These are phyloP conservation scores for Nibea coibor DNA, from an alignment of 2,113 vertebrate species.

Conservation along the genomic window DNA sequence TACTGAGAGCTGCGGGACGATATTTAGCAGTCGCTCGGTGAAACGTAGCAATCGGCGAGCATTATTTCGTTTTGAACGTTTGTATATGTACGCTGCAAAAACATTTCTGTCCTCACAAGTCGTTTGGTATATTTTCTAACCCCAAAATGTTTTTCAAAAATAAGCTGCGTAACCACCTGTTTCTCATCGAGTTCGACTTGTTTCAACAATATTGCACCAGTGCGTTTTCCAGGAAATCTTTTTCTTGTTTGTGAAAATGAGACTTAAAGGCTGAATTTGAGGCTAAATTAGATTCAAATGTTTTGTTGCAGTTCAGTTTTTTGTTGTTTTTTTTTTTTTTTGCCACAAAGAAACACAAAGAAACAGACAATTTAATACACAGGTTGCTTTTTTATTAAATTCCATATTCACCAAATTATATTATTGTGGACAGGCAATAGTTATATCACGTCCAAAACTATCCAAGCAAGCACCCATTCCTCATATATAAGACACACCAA, in stretches of 20 bases:
- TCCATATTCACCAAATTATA: constrained; percentile 10
- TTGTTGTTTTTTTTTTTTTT: background rate
- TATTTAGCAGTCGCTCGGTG: constrained; percentile 4
- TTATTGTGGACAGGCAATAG: constrained; percentile 20
- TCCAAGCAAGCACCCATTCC: constrained; percentile 6
- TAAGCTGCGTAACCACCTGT: background rate
- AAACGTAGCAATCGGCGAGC: constrained; percentile 3
- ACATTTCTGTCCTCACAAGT: background rate
- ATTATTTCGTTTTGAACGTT: background rate
- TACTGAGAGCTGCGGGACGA: background rate
- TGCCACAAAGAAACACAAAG: constrained; percentile 23
- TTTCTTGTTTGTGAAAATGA: background rate
- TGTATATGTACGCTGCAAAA: background rate
- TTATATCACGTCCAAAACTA: constrained; percentile 8
- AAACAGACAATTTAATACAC: constrained; percentile 34
- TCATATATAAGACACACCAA: constrained; percentile 25
- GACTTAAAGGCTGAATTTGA: background rate
- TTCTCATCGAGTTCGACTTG: background rate
- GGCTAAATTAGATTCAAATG: background rate
- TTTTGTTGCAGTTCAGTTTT: background rate
- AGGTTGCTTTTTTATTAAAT: constrained; percentile 58
- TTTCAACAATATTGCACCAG: background rate
- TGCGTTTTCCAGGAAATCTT: background rate
- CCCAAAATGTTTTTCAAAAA: background rate
- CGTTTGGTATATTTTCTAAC: background rate